Evolutionary conservation across 2,113 vertebrate species (phyloP).

Genomic region (Passer montanus): DNA sequence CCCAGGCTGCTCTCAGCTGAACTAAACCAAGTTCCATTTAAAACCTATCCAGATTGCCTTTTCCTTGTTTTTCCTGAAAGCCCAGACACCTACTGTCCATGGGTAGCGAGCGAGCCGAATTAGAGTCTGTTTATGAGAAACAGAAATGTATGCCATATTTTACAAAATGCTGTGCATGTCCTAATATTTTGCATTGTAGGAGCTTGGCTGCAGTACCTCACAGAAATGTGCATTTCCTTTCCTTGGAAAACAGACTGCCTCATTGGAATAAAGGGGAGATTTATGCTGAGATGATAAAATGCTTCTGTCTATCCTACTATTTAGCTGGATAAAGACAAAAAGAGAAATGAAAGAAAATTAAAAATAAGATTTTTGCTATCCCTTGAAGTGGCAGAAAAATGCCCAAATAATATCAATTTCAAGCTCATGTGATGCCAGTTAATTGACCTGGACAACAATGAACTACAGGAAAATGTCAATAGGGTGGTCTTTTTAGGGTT

Average conservation of each 20-base stretch:
- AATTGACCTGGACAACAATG: neutral
- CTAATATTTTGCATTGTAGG: constrained; percentile 41
- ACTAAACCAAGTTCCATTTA: neutral
- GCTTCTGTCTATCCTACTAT: neutral
- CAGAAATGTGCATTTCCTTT: neutral
- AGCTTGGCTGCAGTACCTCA: neutral
- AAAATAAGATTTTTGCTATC: neutral
- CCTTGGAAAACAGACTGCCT: neutral
- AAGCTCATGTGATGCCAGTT: neutral
- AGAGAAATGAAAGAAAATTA: neutral
- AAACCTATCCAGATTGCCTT: constrained; percentile 19
- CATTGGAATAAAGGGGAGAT: neutral
- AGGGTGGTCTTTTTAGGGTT: neutral
- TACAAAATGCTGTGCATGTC: constrained; percentile 9
- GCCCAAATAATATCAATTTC: neutral
- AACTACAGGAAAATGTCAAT: neutral
- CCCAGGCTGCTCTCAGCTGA: neutral
- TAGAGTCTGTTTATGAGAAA: constrained; percentile 25
- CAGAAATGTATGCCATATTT: constrained; percentile 16
- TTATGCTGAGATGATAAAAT: neutral
- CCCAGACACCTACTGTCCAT: constrained; percentile 30
- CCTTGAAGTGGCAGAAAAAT: neutral
- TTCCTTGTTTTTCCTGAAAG: constrained; percentile 26
- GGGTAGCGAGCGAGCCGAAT: neutral
- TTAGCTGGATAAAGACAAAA: neutral